A percentile compares a stretch with the other conserved stretches of the same genome.
phyloP scores from a whole-genome alignment of 2,113 vertebrate genomes.

The Pollachius pollachius region DNA sequence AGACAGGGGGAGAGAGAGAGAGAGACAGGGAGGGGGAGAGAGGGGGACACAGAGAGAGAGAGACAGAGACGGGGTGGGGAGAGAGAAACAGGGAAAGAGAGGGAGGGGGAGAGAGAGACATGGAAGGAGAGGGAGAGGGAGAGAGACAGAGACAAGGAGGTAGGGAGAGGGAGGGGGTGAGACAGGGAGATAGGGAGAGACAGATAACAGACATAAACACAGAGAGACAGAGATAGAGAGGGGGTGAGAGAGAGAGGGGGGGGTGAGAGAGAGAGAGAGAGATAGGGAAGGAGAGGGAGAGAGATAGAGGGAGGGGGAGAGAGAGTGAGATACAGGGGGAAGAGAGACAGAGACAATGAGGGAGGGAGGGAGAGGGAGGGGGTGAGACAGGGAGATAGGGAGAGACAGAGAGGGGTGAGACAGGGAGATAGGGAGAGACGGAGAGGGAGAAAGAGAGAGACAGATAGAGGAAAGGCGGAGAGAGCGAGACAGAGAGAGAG shows the following conservation, averaged over 20 bases:
- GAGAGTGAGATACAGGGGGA: not conserved
- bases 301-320: not conserved
- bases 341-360: not conserved
- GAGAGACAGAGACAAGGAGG: not conserved
- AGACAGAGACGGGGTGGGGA: not conserved
- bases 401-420: not conserved
- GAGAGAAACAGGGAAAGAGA: not conserved
- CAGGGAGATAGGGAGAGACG: not conserved
- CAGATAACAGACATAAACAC: not conserved
- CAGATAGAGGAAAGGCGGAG: not conserved
- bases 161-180: not conserved
- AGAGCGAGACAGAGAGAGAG: not conserved
- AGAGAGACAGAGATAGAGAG: not conserved
- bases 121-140: too few species aligned
- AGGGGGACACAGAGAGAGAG: not conserved
- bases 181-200: slow-evolving; percentile 4
- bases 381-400: not conserved
- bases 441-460: not conserved
- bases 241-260: not conserved
- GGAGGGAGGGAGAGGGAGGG: not conserved
- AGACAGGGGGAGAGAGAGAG: too few species aligned
- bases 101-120: not conserved
- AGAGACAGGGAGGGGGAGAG: slow-evolving; percentile 1
- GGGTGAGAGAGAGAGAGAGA: not conserved
- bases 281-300: not conserved